Evolutionary conservation across 2,888 invertebrate genomes (phyloP).

Genomic region (Microchrysa polita): DNA sequence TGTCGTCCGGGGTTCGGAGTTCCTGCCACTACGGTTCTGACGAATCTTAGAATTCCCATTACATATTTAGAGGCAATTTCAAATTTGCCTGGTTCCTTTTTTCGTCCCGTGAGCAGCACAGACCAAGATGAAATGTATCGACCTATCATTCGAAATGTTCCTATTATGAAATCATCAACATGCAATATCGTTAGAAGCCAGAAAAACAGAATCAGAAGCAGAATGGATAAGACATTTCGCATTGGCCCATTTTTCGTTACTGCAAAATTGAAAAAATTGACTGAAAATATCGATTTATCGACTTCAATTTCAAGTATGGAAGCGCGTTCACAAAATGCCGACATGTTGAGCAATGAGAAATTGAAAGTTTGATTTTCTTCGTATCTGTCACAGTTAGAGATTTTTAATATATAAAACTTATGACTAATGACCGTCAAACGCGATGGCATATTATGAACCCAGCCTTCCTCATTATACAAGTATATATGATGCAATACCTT

Average conservation of each 20-base stretch:
- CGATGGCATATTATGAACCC: too few species aligned
- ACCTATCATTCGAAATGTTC: constrained; percentile 24
- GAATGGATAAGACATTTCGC: constrained; percentile 20
- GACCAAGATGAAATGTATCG: constrained; percentile 21
- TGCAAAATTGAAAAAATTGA: neutral
- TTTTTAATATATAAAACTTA: too few species aligned
- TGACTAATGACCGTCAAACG: too few species aligned
- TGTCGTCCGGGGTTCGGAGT: neutral
- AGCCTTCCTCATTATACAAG: too few species aligned
- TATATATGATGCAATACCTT: too few species aligned
- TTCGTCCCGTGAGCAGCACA: constrained; percentile 14
- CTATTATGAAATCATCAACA: constrained; percentile 28
- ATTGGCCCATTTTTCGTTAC: constrained; percentile 25
- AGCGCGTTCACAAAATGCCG: too few species aligned
- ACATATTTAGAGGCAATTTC: constrained; percentile 20
- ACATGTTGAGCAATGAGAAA: too few species aligned
- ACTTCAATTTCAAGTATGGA: constrained; percentile 16
- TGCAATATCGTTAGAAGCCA: constrained; percentile 21
- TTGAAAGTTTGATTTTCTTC: too few species aligned
- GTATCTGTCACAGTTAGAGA: too few species aligned
- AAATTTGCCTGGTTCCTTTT: constrained; percentile 12
- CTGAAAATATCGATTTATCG: neutral
- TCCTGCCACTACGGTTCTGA: constrained; percentile 7
- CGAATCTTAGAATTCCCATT: neutral
- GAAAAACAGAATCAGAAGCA: constrained; percentile 27